Evolutionary conservation across 2,797 vertebrate species (phyloP).

Genomic region (Girardinus metallicus): DNA sequence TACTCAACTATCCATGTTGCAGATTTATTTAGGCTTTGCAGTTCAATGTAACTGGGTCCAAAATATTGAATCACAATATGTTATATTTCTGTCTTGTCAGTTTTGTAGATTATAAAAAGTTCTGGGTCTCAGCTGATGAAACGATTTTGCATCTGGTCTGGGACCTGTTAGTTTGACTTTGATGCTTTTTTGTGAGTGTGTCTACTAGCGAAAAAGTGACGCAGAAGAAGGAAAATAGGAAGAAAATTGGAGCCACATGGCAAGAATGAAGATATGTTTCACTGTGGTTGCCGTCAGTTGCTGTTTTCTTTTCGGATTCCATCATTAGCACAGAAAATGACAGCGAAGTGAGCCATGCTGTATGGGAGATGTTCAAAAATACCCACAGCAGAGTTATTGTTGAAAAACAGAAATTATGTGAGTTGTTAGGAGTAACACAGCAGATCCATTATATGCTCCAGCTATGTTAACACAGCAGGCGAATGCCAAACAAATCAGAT

Average conservation of each 20-base stretch:
- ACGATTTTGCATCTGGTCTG: constrained; percentile 4
- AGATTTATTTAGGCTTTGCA: neutral
- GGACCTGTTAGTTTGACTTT: neutral
- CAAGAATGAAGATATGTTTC: neutral
- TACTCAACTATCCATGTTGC: constrained; percentile 54
- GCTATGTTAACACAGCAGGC: neutral
- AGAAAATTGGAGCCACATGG: neutral
- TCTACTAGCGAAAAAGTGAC: neutral
- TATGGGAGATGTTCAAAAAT: constrained; percentile 16
- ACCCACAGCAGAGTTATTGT: constrained; percentile 13
- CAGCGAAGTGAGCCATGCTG: constrained; percentile 26
- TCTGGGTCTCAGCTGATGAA: constrained; percentile 10
- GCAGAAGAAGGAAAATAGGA: neutral
- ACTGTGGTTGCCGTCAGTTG: neutral
- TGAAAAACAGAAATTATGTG: constrained; percentile 29
- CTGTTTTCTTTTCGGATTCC: constrained; percentile 24
- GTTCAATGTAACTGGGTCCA: neutral
- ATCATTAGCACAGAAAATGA: constrained; percentile 17
- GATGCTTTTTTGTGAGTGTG: neutral
- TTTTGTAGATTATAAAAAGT: constrained; percentile 2
- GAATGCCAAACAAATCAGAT: too few species aligned
- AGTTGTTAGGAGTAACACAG: constrained; percentile 31
- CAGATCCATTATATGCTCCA: constrained; percentile 5
- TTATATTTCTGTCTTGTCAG: constrained; percentile 5
- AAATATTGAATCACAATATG: constrained; percentile 12